Base-by-base conservation (phyloP, 2,888 invertebrate species). In the Synanthedon myopaeformis region DNA sequence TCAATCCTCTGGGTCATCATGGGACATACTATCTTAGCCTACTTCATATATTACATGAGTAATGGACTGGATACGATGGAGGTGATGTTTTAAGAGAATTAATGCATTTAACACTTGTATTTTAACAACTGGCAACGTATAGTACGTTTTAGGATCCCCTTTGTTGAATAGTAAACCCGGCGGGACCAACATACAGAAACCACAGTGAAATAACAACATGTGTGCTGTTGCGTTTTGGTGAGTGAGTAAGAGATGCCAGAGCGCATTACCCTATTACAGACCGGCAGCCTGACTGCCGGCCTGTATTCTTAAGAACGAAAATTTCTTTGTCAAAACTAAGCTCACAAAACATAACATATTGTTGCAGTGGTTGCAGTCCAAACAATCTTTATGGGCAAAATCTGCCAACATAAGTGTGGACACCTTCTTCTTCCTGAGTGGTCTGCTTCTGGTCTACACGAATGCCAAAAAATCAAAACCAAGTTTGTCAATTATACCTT, bases 1-100 rank as follows among this genome's bases (percentile, higher is more conserved):
- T 74, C 70, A 49, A 72, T 72, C 60, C 60, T 72, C 57, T 77
- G 76, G 77, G 64, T 78, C 12, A 51, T 59, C 6, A 28, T 59
- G 6, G 58, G 58, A n/a, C 58, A 58, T 52, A 51, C 55, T 1
- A 48, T 57, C 17, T 6, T 51, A 1, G 52, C 42, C 10, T 41
- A 53, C n/a, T 1, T 49, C 12, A 17, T 55, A 17, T 51, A 51
- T n/a, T 48, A 51, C 6, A 12, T 53, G n/a, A n/a, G 42, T 4
- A 51, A 53, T 19, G 52, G 28, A 49, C 51, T 53, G 12, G 12
- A 49, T 41, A 55, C 56, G n/a, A 51, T 51, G 49, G 12, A 28
- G n/a, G 23, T 11, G 28, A 23, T 23, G 23, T 23, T 23, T 23
- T 23, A 23, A 23, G 23, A 23, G 23, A 23, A 5, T 5, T 23